These are phyloP conservation scores for Malurus splendens DNA, from an alignment of 2,797 vertebrate genomes.

Conservation along the genomic window DNA sequence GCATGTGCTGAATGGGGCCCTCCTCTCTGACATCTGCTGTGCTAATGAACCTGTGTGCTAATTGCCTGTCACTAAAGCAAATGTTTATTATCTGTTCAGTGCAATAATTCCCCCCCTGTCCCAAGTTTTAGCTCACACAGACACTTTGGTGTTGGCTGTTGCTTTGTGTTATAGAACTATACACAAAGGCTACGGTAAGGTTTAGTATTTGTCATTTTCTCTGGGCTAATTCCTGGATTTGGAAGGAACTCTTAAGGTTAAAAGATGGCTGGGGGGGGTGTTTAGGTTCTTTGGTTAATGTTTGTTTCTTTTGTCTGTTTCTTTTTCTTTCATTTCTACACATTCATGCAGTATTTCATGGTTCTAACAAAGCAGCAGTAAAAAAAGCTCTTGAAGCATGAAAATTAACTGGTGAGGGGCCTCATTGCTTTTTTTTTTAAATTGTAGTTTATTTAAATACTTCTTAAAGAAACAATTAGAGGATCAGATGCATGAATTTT, in stretches of 20 bases:
- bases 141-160: slow-evolving; percentile 68
- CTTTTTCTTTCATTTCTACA: slow-evolving; percentile 85
- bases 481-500: slow-evolving; percentile 79
- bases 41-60: slow-evolving; percentile 62
- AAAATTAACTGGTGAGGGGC: slow-evolving; percentile 85
- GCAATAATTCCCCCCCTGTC: slow-evolving; percentile 43
- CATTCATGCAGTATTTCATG: slow-evolving; percentile 85
- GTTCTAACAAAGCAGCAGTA: slow-evolving; percentile 85
- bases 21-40: slow-evolving; percentile 38
- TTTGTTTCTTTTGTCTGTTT: slow-evolving; percentile 86
- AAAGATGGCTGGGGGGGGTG: slow-evolving; percentile 67
- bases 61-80: slow-evolving; percentile 58
- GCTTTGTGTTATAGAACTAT: slow-evolving; percentile 72
- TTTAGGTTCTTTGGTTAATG: slow-evolving; percentile 82
- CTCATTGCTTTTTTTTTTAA: slow-evolving; percentile 77
- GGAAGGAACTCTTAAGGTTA: slow-evolving; percentile 72
- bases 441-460: slow-evolving; percentile 75
- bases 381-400: slow-evolving; percentile 84
- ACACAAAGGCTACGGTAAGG: slow-evolving; percentile 75
- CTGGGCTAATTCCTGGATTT: slow-evolving; percentile 65
- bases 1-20: slow-evolving; percentile 20
- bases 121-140: slow-evolving; percentile 64
- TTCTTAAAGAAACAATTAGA: slow-evolving; percentile 63
- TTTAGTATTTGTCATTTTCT: slow-evolving; percentile 67
- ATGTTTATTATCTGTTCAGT: slow-evolving; percentile 56